Evolutionary conservation across 2,797 vertebrate species (phyloP).

Genomic region (Arnoldichthys spilopterus): DNA sequence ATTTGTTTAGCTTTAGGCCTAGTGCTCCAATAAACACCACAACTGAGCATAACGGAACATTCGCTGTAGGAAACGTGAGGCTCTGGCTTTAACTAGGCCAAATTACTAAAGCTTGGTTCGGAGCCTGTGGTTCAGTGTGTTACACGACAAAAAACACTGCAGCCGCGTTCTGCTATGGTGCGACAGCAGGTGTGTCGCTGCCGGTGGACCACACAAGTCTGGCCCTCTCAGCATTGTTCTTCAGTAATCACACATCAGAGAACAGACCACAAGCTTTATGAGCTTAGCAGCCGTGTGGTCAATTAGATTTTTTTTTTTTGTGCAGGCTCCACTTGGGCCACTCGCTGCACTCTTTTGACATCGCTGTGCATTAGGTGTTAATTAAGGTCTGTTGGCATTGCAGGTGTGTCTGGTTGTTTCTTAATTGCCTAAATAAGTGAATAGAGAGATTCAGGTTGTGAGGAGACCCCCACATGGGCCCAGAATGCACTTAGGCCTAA

Average conservation of each 20-base stretch:
- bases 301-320: conserved; percentile 24
- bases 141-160: neutral
- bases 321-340: conserved; percentile 25
- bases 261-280: neutral
- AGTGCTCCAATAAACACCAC: no score
- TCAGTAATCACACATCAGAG: neutral
- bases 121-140: neutral
- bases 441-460: neutral
- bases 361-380: conserved; percentile 3
- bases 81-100: no score
- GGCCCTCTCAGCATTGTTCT: neutral
- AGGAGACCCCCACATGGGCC: neutral
- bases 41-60: no score
- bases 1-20: no score
- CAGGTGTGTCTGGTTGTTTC: neutral
- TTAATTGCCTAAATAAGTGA: neutral
- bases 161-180: neutral
- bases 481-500: no score
- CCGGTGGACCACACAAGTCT: neutral
- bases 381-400: neutral
- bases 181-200: conserved; percentile 12
- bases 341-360: conserved; percentile 2
- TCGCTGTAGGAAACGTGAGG: no score
- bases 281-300: neutral
- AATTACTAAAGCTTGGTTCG: neutral